These are phyloP conservation scores for Hylia prasina DNA, from an alignment of 2,113 vertebrate genomes.

Conservation along the genomic window DNA sequence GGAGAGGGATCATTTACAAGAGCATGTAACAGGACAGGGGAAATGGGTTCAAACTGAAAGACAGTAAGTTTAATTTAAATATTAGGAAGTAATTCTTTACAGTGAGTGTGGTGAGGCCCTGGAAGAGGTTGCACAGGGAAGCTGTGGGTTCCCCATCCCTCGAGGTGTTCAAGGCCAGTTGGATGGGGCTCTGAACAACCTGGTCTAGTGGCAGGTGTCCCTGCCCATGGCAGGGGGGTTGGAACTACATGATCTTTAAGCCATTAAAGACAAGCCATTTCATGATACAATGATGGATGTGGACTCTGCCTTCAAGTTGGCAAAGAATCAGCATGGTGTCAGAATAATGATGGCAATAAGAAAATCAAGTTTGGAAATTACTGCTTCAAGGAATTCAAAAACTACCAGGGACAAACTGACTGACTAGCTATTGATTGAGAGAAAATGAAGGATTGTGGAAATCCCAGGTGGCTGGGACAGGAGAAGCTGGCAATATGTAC, in stretches of 20 bases:
- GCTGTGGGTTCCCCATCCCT: background rate
- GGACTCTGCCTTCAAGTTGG: background rate
- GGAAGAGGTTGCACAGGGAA: background rate
- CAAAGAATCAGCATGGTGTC: background rate
- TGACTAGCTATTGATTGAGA: background rate
- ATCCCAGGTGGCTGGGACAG: background rate
- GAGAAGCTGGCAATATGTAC: background rate
- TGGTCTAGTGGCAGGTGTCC: background rate
- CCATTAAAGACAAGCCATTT: background rate
- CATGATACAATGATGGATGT: background rate
- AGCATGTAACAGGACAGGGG: background rate
- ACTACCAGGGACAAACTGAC: background rate
- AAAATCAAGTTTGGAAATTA: background rate
- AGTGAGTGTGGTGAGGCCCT: rapidly evolving
- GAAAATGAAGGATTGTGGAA: background rate
- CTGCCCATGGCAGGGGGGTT: rapidly evolving
- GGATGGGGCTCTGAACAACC: background rate
- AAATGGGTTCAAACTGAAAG: background rate
- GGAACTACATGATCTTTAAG: background rate
- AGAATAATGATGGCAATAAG: background rate
- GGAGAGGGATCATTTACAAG: background rate
- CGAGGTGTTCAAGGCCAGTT: background rate
- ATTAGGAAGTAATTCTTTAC: background rate
- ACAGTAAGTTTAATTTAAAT: background rate
- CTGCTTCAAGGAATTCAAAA: background rate